Percentiles rank a stretch among this genome's conserved stretches.
phyloP scores from a whole-genome alignment of 2,797 vertebrate genomes.

The Apogon talboti region DNA sequence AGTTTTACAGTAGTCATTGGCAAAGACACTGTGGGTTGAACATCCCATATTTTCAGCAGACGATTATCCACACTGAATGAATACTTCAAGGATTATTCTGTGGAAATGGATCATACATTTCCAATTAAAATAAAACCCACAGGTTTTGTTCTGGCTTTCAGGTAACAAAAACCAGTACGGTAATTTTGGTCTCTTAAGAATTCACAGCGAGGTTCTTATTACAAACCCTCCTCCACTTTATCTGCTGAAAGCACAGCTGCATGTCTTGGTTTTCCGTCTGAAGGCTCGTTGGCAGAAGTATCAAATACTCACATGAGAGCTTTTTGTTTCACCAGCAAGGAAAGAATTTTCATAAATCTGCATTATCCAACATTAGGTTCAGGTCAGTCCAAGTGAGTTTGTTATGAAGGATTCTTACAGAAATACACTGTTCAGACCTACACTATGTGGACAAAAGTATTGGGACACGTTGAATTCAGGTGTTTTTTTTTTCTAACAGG shows the following conservation, averaged over 20 bases:
- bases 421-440: no score
- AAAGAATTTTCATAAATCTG: neutral
- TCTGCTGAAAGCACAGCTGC: slow-evolving; percentile 14
- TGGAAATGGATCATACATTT: neutral
- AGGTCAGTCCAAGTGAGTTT: neutral
- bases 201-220: slow-evolving; percentile 14
- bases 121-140: neutral
- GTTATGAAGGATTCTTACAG: slow-evolving; percentile 1
- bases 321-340: neutral
- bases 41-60: neutral
- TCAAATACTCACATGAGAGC: slow-evolving; percentile 1
- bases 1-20: neutral
- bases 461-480: no score
- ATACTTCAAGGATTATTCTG: neutral
- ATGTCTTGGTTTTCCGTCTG: neutral
- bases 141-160: neutral
- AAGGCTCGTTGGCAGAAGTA: slow-evolving; percentile 1
- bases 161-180: slow-evolving; percentile 2
- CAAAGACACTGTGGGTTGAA: neutral
- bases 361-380: neutral
- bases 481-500: no score
- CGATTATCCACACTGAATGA: slow-evolving; percentile 1
- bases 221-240: neutral
- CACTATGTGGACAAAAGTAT: no score
- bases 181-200: neutral